Base-by-base conservation (phyloP, 2,888 invertebrate species). In the Oxycera nigricornis region DNA sequence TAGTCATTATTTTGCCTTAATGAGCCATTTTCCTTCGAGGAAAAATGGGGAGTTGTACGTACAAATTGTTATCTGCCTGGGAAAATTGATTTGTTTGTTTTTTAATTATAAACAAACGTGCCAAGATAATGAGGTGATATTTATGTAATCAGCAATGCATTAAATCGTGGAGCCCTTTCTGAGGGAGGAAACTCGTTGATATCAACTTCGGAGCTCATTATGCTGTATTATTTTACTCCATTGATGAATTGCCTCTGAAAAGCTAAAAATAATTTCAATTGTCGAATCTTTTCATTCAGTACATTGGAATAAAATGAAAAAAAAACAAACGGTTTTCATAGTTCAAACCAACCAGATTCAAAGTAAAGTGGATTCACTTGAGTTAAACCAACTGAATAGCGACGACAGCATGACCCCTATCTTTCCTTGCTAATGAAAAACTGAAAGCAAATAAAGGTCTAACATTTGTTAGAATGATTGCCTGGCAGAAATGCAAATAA, bases 61-160 rank as follows among this genome's bases (percentile, higher is more conserved):
- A 39, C 17, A 35, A 35, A 39, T 62, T 17, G 35, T 39, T 59
- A 59, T 59, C 59, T 14, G 59, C n/a, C 30, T 28, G 2, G 59
- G 59, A 20, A 59, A 59, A 62, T 62, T 62, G 62, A 62, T 62
- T 62, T 62, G 39, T 59, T 59, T 30, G 31, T 62, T 62, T 62
- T 62, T 31, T 35, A 24, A 35, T 62, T 24, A 17, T 35, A 62
- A 35, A 62, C 62, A 39, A 62, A 30, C 30, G 30, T 46, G 46
- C n/a, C 46, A 11, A 7, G 46, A 46, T 7, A 46, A 7, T 46
- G 46, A 46, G 35, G 11, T 14, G 46, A 46, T 7, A 46, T 14
- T 46, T 3, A 46, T 46, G 14, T 7, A 46, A 46, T 11, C 46
- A 14, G 46, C 46, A 7, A 46, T 46, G n/a, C n/a, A n/a, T n/a